These are phyloP conservation scores for Berghia stephanieae DNA, from an alignment of 1,140 invertebrate genomes.

Conservation along the genomic window DNA sequence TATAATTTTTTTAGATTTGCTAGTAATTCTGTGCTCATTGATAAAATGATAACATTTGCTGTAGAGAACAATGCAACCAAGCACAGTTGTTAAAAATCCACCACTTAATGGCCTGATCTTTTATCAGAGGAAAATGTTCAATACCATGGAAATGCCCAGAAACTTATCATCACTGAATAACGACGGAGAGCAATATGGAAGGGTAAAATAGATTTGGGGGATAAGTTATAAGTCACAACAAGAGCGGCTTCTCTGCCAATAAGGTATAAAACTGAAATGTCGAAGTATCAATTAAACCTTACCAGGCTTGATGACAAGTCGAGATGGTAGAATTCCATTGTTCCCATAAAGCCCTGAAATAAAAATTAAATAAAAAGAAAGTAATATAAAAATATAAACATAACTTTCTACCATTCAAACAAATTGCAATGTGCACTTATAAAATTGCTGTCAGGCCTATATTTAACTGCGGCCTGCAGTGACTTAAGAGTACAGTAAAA, in stretches of 20 bases:
- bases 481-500: not conserved
- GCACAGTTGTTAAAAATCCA: no score
- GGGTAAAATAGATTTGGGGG: not conserved
- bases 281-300: constrained; percentile 15
- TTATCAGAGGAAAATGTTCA: no score
- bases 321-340: constrained; percentile 81
- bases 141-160: no score
- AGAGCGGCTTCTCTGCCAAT: not conserved
- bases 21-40: no score
- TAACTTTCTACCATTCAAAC: not conserved
- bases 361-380: constrained; percentile 25
- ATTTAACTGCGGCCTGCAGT: no score
- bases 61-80: no score
- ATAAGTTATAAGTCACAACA: not conserved
- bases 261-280: not conserved
- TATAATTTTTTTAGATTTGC: constrained; percentile 5
- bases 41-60: no score
- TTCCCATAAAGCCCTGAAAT: constrained; percentile 80
- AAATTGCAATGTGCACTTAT: no score
- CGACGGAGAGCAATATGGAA: not conserved
- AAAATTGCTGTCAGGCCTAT: no score
- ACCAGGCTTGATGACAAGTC: constrained; percentile 70
- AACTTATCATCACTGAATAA: not conserved
- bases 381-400: not conserved
- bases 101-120: no score